Evolutionary conservation across 1,140 invertebrate genomes (phyloP), one percentile per base, ranked within the genome.

Genomic region (Neodiprion pinetum): DNA sequence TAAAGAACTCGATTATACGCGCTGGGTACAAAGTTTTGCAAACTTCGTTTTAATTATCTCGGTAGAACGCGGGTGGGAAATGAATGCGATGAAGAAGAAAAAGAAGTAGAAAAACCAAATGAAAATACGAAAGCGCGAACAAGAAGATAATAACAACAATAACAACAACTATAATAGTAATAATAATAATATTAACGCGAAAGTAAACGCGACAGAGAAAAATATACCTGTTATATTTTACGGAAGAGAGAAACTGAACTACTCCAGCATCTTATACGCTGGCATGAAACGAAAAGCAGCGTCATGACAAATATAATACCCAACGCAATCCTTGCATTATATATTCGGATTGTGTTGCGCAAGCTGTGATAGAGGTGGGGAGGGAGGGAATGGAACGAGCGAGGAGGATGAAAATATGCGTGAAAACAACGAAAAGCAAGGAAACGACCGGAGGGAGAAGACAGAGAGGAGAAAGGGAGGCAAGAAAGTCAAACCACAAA

Each of bases 21-120:
- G n/a, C 11, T 5, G 53, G 53, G 11, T 61, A 12, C 53, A 61
- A 61, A 61, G 5, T 61, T 61, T 61, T 61, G 53, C 53, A 61
- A 61, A 61, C 53, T 61, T 61, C 53, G 53, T 61, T 61, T 61
- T 61, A 61, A 61, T 61, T 61, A 61, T 61, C 53, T 17, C 53
- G 53, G 53, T 61, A 61, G n/a, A 61, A 61, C 53, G 53, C 28
- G 28, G 28, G 28, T 40, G 5, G 28, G 28, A 40, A 40, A 40
- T 40, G 28, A 40, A 40, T 40, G 28, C 28, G 2, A 5, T 2
- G 28, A 40, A 40, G 53, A 61, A 61, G 53, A 17, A 61, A 61
- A 61, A 61, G 5, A n/a, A 61, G n/a, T 7, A 61, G 11, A 61
- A 11, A 61, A 8, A 61, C 53, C n/a, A 61, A 5, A 61, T 5